Base-by-base conservation (phyloP, 2,888 invertebrate species). In the Camponotus fellah region DNA sequence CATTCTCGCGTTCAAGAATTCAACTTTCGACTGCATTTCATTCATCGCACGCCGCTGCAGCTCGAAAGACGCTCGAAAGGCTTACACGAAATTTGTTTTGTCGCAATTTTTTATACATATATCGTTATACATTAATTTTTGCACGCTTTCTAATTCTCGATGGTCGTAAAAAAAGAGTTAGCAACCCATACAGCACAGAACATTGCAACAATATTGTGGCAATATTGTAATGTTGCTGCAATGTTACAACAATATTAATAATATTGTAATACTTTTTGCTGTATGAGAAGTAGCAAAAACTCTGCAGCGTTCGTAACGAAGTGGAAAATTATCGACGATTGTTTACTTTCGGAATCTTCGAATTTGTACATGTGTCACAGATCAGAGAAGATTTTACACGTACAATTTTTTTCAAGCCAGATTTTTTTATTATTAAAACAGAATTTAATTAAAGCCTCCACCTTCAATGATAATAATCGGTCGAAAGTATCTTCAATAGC, bases 391-490 rank as follows among this genome's bases (percentile, higher is more conserved):
- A 62, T 49, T 71, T 60, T 71, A 32, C 34, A 60, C 46, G 5
- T 53, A 34, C n/a, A 14, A 14, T 58, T 26, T 71, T 60, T 49
- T 49, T 46, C 37, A 26, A 46, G 21, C 21, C 40, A n/a, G 21
- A 79, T 79, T 10, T 49, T 49, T 49, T 56, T 49, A 46, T 60
- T 79, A 71, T 71, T 71, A 46, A 71, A 53, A 79, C 49, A 71
- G 60, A 79, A 79, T 79, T 79, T 79, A 79, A 79, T 79, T 79
- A 79, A 79, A 79, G 17, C 34, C 37, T 49, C n/a, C 49, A n/a
- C 60, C 26, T 72, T 71, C 62, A 26, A 26, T 21, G 46, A 40
- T 60, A 37, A 79, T 79, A 79, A 79, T 79, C 58, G 71, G 17
- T 49, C 72, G 46, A 37, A 60, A 71, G 60, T 79, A 79, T 79